phyloP scores from a whole-genome alignment of 2,888 invertebrate genomes.

The Alviniconcha strummeri region DNA sequence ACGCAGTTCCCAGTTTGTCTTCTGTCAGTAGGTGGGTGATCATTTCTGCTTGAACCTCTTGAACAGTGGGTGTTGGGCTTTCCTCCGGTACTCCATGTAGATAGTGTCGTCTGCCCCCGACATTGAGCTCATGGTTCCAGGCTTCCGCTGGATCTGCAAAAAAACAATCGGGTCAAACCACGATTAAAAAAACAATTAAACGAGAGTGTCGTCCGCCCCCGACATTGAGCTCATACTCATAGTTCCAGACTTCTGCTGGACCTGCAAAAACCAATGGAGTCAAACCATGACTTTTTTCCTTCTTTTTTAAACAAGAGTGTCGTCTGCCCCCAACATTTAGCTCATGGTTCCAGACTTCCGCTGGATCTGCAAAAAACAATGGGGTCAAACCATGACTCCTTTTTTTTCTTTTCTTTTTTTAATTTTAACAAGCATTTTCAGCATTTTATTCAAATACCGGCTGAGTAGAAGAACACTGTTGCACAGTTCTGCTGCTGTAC shows the following conservation, averaged over 20 bases:
- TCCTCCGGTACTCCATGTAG: constrained; percentile 69
- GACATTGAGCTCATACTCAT: constrained; percentile 95
- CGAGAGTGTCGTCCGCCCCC: constrained; percentile 84
- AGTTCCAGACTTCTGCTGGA: constrained; percentile 78
- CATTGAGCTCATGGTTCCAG: constrained; percentile 88
- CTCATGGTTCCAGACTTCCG: constrained; percentile 83
- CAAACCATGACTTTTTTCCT: no score
- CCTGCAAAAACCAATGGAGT: constrained; percentile 41
- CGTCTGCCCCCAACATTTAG: constrained; percentile 95
- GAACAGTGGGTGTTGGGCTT: constrained; percentile 88
- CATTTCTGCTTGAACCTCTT: constrained; percentile 85
- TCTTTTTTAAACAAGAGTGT: constrained; percentile 61
- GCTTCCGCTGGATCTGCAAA: constrained; percentile 72
- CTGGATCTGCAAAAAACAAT: constrained; percentile 49
- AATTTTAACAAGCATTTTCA: no score
- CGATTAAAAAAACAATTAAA: no score
- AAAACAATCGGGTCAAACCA: no score
- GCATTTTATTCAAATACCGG: no score
- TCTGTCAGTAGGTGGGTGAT: background rate
- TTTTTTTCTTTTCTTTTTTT: no score
- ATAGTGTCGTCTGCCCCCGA: constrained; percentile 88
- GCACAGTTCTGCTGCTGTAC: no score
- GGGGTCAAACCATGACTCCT: no score
- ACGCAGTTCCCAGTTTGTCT: background rate
- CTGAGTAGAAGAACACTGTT: no score